These are phyloP conservation scores for Pseudomyrmex pallidus DNA, from an alignment of 1,140 invertebrate genomes.

Conservation along the genomic window DNA sequence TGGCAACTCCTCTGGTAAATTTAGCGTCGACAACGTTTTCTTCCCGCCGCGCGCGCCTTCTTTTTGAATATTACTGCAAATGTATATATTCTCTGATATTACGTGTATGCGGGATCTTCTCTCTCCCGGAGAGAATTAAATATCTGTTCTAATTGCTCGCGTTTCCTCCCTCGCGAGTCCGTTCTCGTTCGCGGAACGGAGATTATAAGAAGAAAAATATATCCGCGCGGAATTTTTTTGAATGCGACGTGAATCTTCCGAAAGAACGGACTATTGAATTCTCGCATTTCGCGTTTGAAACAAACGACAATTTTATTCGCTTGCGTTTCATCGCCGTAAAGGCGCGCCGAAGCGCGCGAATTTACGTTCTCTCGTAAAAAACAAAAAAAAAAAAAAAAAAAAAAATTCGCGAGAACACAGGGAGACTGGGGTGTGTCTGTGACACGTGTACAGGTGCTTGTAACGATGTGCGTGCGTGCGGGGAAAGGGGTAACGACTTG, in stretches of 20 bases:
- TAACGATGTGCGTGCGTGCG: background rate
- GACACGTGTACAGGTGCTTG: constrained; percentile 19
- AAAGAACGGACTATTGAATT: constrained; percentile 34
- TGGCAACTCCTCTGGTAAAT: constrained; percentile 31
- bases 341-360: constrained; percentile 28
- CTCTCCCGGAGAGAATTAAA: constrained; percentile 29
- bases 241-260: constrained; percentile 40
- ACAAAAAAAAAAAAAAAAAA: background rate
- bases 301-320: constrained; percentile 32
- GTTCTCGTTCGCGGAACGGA: constrained; percentile 1
- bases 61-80: constrained; percentile 21
- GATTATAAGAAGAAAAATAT: background rate
- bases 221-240: background rate
- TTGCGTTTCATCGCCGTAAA: constrained; percentile 13
- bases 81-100: constrained; percentile 37
- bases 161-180: constrained; percentile 2
- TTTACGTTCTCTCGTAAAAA: constrained; percentile 48
- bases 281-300: background rate
- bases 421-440: background rate
- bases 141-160: constrained; percentile 38
- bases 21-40: background rate
- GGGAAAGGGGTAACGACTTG: too few species aligned
- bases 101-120: background rate
- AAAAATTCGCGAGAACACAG: background rate
- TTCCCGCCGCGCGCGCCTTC: background rate